phyloP scores from a whole-genome alignment of 2,113 vertebrate species.

The Hepsetus odoe region DNA sequence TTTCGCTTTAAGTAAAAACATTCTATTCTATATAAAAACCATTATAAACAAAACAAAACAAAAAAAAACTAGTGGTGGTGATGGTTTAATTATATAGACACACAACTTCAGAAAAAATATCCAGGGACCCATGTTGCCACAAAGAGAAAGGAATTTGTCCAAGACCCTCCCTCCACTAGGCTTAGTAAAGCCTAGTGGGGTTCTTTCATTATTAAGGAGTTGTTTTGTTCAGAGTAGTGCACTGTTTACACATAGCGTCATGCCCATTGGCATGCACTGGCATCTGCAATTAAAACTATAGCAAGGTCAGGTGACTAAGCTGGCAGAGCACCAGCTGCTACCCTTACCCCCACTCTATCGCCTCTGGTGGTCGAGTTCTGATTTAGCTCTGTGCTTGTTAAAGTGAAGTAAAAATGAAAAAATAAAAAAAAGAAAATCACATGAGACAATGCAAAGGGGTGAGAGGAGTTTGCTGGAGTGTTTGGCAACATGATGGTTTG shows the following conservation, averaged over 20 bases:
- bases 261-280: not conserved
- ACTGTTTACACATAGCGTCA: not conserved
- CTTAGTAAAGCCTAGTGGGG: conserved; percentile 1
- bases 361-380: not conserved
- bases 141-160: not conserved
- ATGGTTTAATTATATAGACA: not conserved
- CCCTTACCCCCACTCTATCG: not conserved
- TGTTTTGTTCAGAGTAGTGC: not conserved
- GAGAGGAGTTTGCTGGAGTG: not conserved
- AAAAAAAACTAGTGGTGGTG: not conserved
- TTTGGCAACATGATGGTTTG: not conserved
- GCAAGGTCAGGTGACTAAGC: not conserved
- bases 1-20: too few relatives aligned
- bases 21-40: too few relatives aligned
- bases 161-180: not conserved
- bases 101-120: too few relatives aligned
- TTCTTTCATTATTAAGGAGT: conserved; percentile 23
- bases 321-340: not conserved
- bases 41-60: not conserved
- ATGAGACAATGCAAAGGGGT: not conserved
- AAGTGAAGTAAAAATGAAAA: not conserved
- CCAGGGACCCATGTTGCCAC: too few relatives aligned
- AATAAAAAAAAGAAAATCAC: too few relatives aligned
- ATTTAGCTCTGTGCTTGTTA: not conserved
- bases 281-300: not conserved